Conservation (phyloP, 2,113 vertebrate genomes). For the Loxodonta africana region DNA sequence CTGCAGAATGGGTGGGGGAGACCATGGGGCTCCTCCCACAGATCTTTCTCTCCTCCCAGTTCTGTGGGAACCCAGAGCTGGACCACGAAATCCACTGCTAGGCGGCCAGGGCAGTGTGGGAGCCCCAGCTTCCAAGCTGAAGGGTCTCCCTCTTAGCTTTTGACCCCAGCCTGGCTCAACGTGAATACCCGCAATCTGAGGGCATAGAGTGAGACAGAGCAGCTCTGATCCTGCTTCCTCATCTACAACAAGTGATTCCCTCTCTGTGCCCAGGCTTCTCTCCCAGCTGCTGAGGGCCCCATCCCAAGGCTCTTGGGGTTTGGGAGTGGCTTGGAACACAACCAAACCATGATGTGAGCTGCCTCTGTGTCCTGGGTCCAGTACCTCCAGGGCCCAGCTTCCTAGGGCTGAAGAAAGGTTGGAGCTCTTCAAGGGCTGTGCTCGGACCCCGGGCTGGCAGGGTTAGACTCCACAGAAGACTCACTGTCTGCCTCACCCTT, state of each 20-base stretch:
- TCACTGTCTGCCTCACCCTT: background rate
- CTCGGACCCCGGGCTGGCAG: fast-evolving
- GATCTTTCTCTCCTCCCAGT: background rate
- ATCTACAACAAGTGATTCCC: background rate
- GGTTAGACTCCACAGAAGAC: background rate
- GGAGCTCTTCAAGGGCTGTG: background rate
- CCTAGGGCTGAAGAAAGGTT: background rate
- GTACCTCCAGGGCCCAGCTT: background rate
- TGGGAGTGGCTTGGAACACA: background rate
- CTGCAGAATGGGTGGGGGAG: background rate
- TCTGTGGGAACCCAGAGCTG: background rate
- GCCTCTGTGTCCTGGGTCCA: background rate
- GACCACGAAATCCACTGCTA: background rate
- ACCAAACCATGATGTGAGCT: background rate
- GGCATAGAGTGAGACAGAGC: background rate
- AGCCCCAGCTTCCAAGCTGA: background rate
- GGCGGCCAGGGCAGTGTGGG: background rate
- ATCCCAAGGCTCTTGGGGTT: background rate
- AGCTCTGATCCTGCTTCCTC: background rate
- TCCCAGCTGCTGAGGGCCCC: background rate
- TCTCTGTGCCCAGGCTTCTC: background rate
- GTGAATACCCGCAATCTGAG: background rate
- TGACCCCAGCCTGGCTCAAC: background rate
- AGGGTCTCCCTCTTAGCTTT: background rate
- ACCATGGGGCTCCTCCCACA: background rate